Percentiles rank a stretch among this genome's conserved stretches.
Evolutionary conservation across 2,888 invertebrate genomes (phyloP).

Genomic region (Bombyx huttoni): DNA sequence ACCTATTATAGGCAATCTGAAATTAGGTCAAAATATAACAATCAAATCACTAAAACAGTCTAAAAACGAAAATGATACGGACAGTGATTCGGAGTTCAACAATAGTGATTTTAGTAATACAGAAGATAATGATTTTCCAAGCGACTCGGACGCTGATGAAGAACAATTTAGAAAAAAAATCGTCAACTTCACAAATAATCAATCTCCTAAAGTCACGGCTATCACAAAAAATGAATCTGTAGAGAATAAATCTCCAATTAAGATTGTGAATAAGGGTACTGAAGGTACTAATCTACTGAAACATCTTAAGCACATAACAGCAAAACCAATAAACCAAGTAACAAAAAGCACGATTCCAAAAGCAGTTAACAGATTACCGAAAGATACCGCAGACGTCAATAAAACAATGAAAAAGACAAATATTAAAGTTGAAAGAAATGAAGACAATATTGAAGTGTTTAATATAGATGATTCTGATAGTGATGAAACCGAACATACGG

Average conservation of each 20-base stretch:
- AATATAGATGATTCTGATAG: slow-evolving; percentile 59
- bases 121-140: background rate
- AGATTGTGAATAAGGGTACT: slow-evolving; percentile 18
- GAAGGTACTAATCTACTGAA: slow-evolving; percentile 26
- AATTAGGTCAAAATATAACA: background rate
- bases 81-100: slow-evolving; percentile 2
- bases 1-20: background rate
- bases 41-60: background rate
- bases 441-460: slow-evolving; percentile 47
- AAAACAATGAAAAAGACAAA: slow-evolving; percentile 14
- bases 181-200: slow-evolving; percentile 7
- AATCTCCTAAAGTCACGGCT: slow-evolving; percentile 5
- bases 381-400: slow-evolving; percentile 11
- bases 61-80: background rate
- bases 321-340: slow-evolving; percentile 25
- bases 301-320: slow-evolving; percentile 38
- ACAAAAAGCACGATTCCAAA: slow-evolving; percentile 13
- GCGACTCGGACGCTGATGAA: background rate
- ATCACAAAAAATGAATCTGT: slow-evolving; percentile 7
- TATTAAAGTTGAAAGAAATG: slow-evolving; percentile 20
- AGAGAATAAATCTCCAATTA: slow-evolving; percentile 8
- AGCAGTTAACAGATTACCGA: slow-evolving; percentile 7
- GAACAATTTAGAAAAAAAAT: slow-evolving; percentile 3
- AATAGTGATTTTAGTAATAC: slow-evolving; percentile 5
- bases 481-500: slow-evolving; percentile 27